Evolutionary conservation across 2,888 invertebrate species (phyloP).

Genomic region (Seira ritae): DNA sequence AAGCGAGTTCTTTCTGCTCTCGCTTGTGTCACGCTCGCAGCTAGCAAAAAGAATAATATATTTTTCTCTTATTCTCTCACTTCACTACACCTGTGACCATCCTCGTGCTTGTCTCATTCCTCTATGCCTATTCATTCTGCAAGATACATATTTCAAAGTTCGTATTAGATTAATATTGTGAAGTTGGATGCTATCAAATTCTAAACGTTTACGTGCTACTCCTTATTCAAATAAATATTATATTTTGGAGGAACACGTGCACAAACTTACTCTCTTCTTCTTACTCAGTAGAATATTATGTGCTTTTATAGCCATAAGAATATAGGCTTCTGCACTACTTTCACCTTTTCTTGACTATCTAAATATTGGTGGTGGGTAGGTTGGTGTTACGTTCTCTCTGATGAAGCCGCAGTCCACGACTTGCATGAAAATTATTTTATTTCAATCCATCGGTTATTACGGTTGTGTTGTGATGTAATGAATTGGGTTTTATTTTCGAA

Average conservation of each 20-base stretch:
- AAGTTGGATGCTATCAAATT: not conserved
- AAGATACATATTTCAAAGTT: not conserved
- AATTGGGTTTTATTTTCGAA: no score
- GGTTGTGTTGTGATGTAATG: no score
- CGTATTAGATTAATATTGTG: not conserved
- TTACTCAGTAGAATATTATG: not conserved
- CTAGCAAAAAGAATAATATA: not conserved
- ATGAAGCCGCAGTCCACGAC: not conserved
- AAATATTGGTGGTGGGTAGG: no score
- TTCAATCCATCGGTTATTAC: not conserved
- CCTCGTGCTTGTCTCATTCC: not conserved
- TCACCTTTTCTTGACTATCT: no score
- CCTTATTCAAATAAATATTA: not conserved
- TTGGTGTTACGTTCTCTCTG: no score
- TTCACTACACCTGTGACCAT: conserved; percentile 11
- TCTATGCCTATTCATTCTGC: not conserved
- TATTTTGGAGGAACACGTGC: not conserved
- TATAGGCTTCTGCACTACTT: no score
- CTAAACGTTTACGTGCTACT: not conserved
- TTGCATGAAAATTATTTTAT: not conserved
- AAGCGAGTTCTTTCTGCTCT: not conserved
- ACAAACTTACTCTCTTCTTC: conserved; percentile 4
- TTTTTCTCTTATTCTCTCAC: not conserved
- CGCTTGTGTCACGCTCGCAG: not conserved
- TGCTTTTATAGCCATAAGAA: not conserved